These are phyloP conservation scores for Dolichallabes microphthalmus DNA, from an alignment of 2,113 vertebrate species.

Conservation along the genomic window DNA sequence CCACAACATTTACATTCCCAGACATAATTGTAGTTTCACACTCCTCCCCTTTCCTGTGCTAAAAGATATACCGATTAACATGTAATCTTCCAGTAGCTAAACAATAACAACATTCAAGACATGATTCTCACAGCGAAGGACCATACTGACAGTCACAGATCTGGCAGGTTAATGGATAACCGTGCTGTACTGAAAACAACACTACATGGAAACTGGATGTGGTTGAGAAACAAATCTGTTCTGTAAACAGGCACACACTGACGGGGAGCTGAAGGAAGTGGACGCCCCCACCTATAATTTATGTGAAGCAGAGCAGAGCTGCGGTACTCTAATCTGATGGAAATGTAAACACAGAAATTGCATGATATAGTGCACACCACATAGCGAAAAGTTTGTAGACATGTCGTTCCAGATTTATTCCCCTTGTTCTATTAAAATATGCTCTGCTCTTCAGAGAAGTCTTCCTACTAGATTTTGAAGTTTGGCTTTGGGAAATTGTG, in stretches of 20 bases:
- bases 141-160: not conserved
- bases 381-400: not conserved
- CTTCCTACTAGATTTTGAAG: not conserved
- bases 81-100: not conserved
- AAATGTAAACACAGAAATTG: not conserved
- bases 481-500: not conserved
- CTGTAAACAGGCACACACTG: not conserved
- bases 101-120: not conserved
- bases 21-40: conserved; percentile 22
- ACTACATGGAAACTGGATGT: not conserved
- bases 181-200: not conserved
- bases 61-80: conserved; percentile 41
- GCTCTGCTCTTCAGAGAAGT: not conserved
- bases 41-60: conserved; percentile 46
- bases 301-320: not conserved
- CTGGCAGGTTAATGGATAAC: not conserved
- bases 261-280: not conserved
- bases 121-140: not conserved
- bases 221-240: not conserved
- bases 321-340: not conserved
- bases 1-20: conserved; percentile 34
- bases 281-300: not conserved
- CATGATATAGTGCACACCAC: not conserved
- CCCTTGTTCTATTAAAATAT: not conserved
- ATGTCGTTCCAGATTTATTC: not conserved